Evolutionary conservation across 2,888 invertebrate species (phyloP).

Genomic region (Malthinus seriepunctatus): DNA sequence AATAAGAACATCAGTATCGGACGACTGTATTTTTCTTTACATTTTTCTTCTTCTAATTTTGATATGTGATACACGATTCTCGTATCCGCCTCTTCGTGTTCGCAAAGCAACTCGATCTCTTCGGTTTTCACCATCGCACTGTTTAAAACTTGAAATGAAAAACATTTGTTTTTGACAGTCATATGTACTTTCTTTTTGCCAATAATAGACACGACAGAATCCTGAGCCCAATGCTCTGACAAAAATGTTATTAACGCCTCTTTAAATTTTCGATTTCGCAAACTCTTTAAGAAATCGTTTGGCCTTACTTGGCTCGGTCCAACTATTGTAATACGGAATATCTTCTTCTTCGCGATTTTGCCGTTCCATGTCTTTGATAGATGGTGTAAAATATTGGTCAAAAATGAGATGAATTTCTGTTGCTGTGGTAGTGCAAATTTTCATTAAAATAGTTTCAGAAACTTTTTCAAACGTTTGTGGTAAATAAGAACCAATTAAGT

Average conservation of each 20-base stretch:
- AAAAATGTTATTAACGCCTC: conserved; percentile 41
- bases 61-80: conserved; percentile 36
- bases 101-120: conserved; percentile 35
- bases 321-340: conserved; percentile 38
- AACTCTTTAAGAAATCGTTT: conserved; percentile 37
- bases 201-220: conserved; percentile 32
- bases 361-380: conserved; percentile 47
- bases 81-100: conserved; percentile 41
- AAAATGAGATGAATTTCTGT: conserved; percentile 39
- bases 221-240: conserved; percentile 37
- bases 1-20: conserved; percentile 38
- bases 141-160: conserved; percentile 20
- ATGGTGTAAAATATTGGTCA: conserved; percentile 43
- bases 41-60: conserved; percentile 10
- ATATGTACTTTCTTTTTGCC: conserved; percentile 32
- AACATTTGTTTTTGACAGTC: conserved; percentile 32
- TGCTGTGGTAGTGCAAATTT: conserved; percentile 36
- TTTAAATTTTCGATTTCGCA: conserved; percentile 43
- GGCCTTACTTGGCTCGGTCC: conserved; percentile 42
- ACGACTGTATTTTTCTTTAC: conserved; percentile 36
- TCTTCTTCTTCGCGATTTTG: conserved; percentile 33
- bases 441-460: conserved; percentile 38
- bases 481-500: conserved; percentile 12
- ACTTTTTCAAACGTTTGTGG: conserved; percentile 40
- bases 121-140: conserved; percentile 26